Percentiles rank a stretch among this genome's conserved stretches.
phyloP scores from a whole-genome alignment of 1,140 invertebrate genomes.

The Holcopasites calliopsidis region DNA sequence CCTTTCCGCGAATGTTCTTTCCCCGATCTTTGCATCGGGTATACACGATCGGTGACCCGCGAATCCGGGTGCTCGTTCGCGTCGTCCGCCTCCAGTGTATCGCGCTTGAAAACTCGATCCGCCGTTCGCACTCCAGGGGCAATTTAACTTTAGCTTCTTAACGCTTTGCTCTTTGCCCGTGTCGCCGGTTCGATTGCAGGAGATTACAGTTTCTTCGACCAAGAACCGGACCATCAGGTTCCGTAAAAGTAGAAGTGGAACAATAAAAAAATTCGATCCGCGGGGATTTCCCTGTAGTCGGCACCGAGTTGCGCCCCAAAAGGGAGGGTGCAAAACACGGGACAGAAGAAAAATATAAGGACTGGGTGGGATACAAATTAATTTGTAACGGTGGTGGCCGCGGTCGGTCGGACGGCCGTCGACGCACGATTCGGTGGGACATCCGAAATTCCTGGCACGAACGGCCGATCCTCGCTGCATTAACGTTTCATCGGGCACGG shows the following conservation, averaged over 20 bases:
- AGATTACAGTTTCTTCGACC: background rate
- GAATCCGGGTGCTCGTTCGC: background rate
- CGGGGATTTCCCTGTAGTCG: too few relatives aligned
- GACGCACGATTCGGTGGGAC: constrained; percentile 44
- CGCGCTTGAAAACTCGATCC: background rate
- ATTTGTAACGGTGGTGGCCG: constrained; percentile 47
- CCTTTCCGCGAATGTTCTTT: background rate
- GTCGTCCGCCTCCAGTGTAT: background rate
- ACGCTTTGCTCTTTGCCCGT: background rate
- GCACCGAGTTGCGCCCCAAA: too few relatives aligned
- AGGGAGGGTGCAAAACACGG: too few relatives aligned
- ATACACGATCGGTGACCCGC: constrained; percentile 22
- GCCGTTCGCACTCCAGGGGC: too few relatives aligned
- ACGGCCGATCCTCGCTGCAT: constrained; percentile 63
- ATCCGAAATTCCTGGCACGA: constrained; percentile 65
- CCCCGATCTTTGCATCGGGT: background rate
- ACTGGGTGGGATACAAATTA: constrained; percentile 45
- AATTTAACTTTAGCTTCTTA: background rate
- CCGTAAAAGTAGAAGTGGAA: too few relatives aligned
- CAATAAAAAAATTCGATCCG: too few relatives aligned
- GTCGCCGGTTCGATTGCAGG: background rate
- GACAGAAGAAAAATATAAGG: too few relatives aligned
- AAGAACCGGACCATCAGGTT: background rate
- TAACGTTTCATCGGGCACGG: constrained; percentile 66
- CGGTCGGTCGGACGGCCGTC: constrained; percentile 37